A percentile compares a stretch with the other conserved stretches of the same genome.
phyloP scores from a whole-genome alignment of 2,888 invertebrate species.

The Graphium colonna region DNA sequence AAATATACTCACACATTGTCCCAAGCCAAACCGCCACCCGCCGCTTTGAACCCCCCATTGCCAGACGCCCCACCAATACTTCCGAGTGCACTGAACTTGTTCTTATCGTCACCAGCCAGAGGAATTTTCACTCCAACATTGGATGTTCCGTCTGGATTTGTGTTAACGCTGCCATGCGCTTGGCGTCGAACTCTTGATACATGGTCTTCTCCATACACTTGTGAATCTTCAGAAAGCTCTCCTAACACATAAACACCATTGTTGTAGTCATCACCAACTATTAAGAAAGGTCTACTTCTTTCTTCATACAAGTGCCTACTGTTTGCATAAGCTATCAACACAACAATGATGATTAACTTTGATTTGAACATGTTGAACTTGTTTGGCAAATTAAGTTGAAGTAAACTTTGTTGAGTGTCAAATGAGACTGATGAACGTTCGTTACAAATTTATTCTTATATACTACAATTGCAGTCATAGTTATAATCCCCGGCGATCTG shows the following conservation, averaged over 20 bases:
- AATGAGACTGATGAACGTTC: too few relatives aligned
- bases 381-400: too few relatives aligned
- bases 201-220: neutral
- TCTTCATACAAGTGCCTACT: slow-evolving; percentile 1
- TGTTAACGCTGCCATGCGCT: slow-evolving; percentile 28
- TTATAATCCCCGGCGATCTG: too few relatives aligned
- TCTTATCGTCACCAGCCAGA: slow-evolving; percentile 30
- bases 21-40: slow-evolving; percentile 36
- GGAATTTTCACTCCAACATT: slow-evolving; percentile 34
- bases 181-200: slow-evolving; percentile 27
- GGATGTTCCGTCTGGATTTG: slow-evolving; percentile 33
- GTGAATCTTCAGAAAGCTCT: slow-evolving; percentile 14
- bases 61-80: slow-evolving; percentile 27
- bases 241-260: slow-evolving; percentile 6
- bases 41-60: slow-evolving; percentile 32
- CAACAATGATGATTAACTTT: neutral
- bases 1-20: too few relatives aligned
- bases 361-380: slow-evolving; percentile 4
- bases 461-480: too few relatives aligned
- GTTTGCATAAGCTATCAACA: neutral
- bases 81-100: slow-evolving; percentile 33
- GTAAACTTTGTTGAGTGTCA: too few relatives aligned
- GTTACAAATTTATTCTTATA: too few relatives aligned
- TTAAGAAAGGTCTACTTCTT: neutral
- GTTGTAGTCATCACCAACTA: neutral